Conservation (phyloP, 2,888 invertebrate species). For the Agrochola macilenta region DNA sequence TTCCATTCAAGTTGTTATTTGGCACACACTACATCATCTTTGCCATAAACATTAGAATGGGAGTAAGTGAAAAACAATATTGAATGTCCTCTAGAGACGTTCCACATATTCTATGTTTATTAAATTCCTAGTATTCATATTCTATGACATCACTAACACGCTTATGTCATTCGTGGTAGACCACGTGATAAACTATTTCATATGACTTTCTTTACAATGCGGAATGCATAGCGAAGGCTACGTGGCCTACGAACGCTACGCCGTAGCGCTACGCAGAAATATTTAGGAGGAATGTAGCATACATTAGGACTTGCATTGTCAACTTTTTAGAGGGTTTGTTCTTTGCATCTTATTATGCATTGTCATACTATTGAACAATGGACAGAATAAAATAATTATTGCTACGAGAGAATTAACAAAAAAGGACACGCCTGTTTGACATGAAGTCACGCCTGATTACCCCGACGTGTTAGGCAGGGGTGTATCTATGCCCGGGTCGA, state of each 20-base stretch:
- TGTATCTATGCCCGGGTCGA: no score
- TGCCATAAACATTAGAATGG: no score
- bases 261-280: slow-evolving; percentile 26
- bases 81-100: background rate
- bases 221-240: slow-evolving; percentile 18
- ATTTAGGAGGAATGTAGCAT: slow-evolving; percentile 1
- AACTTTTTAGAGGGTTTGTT: no score
- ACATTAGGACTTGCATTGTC: background rate
- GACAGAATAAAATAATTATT: no score
- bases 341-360: background rate
- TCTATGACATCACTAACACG: slow-evolving; percentile 29
- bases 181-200: slow-evolving; percentile 19
- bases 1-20: background rate
- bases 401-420: background rate
- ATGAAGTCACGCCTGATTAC: background rate
- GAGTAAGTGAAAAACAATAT: slow-evolving; percentile 13
- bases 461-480: background rate
- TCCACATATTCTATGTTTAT: slow-evolving; percentile 23
- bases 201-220: slow-evolving; percentile 25
- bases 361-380: background rate
- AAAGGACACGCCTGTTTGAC: background rate
- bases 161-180: slow-evolving; percentile 7
- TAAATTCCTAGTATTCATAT: slow-evolving; percentile 58
- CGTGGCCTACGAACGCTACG: slow-evolving; percentile 25
- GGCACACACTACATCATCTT: no score